phyloP scores from a whole-genome alignment of 1,140 invertebrate species.

The Agrypnia vestita region DNA sequence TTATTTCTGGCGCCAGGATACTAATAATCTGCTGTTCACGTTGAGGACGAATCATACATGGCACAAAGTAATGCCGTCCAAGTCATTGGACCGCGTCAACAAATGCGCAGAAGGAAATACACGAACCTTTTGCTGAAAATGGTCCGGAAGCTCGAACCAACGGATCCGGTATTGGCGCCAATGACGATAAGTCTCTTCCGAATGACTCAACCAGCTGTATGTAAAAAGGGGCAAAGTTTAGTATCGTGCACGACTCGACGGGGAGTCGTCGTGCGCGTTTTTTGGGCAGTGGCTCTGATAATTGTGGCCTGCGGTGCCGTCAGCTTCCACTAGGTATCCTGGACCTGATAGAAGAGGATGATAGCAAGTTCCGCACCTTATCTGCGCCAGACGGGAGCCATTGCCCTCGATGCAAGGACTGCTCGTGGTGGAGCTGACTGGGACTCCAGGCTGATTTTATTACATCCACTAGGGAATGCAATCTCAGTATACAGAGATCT shows the following conservation, averaged over 20 bases:
- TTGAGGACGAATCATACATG: background rate
- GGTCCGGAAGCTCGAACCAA: background rate
- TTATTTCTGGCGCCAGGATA: constrained; percentile 4
- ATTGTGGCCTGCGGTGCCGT: background rate
- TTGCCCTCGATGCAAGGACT: background rate
- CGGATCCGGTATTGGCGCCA: background rate
- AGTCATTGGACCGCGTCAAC: background rate
- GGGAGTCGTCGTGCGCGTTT: too few relatives aligned
- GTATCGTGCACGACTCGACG: background rate
- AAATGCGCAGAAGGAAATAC: background rate
- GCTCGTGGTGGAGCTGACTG: background rate
- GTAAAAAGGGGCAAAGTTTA: background rate
- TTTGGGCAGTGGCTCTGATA: too few relatives aligned
- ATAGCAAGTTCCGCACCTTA: constrained; percentile 1
- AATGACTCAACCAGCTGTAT: too few relatives aligned
- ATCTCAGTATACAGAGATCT: too few relatives aligned
- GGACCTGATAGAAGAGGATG: background rate
- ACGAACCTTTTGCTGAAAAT: background rate
- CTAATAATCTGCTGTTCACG: background rate
- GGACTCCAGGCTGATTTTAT: background rate
- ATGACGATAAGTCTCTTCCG: background rate
- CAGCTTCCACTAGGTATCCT: background rate
- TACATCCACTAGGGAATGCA: too few relatives aligned
- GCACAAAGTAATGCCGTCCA: background rate
- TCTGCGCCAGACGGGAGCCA: constrained; percentile 1